These are phyloP conservation scores for Charanyca ferruginea DNA, from an alignment of 2,888 invertebrate species.

Conservation along the genomic window DNA sequence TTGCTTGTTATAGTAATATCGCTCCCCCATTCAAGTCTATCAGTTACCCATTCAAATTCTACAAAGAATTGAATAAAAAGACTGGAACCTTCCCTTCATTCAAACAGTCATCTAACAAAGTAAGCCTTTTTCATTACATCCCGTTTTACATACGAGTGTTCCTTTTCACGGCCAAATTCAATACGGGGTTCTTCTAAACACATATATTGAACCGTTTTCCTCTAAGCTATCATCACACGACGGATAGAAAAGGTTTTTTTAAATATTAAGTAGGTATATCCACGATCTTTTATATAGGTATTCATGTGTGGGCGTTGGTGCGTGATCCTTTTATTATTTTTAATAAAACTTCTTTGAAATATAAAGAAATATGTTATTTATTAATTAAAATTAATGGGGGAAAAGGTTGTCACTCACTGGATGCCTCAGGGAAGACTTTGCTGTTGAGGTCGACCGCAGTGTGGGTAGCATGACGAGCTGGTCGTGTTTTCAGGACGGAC, in stretches of 20 bases:
- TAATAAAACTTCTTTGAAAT: background rate
- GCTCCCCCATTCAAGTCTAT: conserved; percentile 42
- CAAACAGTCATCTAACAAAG: conserved; percentile 54
- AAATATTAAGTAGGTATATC: background rate
- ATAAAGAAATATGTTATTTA: background rate
- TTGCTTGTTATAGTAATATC: conserved; percentile 52
- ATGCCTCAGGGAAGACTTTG: background rate
- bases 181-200: conserved; percentile 50
- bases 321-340: background rate
- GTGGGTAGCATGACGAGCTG: conserved; percentile 16
- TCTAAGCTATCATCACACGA: conserved; percentile 18
- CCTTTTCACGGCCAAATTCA: conserved; percentile 60
- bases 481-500: conserved; percentile 4
- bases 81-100: conserved; percentile 55
- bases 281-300: background rate
- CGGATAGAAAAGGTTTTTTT: conserved; percentile 14
- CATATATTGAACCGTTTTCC: conserved; percentile 33
- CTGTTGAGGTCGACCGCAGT: conserved; percentile 16
- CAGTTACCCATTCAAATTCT: conserved; percentile 51
- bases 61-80: conserved; percentile 44
- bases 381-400: conserved; percentile 13
- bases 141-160: conserved; percentile 60
- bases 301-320: background rate
- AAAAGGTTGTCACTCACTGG: conserved; percentile 5
- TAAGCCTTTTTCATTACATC: conserved; percentile 63